These are phyloP conservation scores for Dorcus parallelipipedus DNA, from an alignment of 2,888 invertebrate genomes.

Conservation along the genomic window DNA sequence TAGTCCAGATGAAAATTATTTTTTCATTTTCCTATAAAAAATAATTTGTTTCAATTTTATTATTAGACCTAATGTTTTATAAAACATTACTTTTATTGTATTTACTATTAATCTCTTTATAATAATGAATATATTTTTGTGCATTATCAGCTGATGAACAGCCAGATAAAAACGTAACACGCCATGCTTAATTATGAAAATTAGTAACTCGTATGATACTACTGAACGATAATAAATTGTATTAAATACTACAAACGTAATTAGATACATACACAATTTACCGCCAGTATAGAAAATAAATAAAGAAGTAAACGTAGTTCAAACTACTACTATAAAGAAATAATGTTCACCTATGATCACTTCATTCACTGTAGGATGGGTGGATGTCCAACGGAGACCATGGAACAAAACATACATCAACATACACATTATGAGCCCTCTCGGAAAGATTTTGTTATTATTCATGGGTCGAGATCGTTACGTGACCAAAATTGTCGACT, in stretches of 20 bases:
- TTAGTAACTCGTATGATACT: slow-evolving; percentile 1
- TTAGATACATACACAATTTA: too few species aligned
- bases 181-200: background rate
- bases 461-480: too few species aligned
- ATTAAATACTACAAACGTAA: too few species aligned
- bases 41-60: too few species aligned
- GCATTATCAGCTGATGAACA: background rate
- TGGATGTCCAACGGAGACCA: slow-evolving; percentile 43
- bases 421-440: slow-evolving; percentile 1
- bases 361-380: slow-evolving; percentile 46
- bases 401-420: slow-evolving; percentile 32
- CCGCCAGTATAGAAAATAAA: slow-evolving; percentile 5
- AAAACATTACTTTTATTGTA: too few species aligned
- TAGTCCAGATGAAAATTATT: too few species aligned
- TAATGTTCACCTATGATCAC: slow-evolving; percentile 47
- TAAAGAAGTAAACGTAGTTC: slow-evolving; percentile 13
- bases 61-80: too few species aligned
- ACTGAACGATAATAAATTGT: too few species aligned
- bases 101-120: too few species aligned
- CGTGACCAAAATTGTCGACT: too few species aligned
- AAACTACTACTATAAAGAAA: slow-evolving; percentile 20
- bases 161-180: background rate
- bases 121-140: too few species aligned
- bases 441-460: background rate
- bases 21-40: too few species aligned